phyloP scores from a whole-genome alignment of 2,888 invertebrate genomes.

The Bellardia bayeri region DNA sequence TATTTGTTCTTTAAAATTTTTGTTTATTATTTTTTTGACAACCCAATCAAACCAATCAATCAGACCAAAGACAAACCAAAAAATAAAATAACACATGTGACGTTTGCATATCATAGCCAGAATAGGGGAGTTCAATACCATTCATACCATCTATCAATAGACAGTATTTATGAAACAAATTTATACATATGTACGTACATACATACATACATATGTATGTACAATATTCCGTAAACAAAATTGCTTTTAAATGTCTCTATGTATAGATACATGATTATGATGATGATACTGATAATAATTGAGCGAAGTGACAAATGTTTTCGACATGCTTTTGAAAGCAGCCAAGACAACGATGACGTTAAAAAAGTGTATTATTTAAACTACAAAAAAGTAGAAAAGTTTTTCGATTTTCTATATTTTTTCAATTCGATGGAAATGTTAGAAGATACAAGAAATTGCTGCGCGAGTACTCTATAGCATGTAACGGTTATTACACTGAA shows the following conservation, averaged over 20 bases:
- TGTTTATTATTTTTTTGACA: background rate
- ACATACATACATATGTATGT: background rate
- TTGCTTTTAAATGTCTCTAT: background rate
- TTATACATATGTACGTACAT: background rate
- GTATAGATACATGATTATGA: slow-evolving; percentile 8
- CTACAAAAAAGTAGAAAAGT: background rate
- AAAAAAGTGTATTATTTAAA: background rate
- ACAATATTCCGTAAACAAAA: background rate
- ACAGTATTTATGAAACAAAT: background rate
- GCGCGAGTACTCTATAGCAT: background rate
- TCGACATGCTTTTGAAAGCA: slow-evolving; percentile 33
- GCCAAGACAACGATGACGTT: slow-evolving; percentile 6
- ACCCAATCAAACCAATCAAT: slow-evolving; percentile 49
- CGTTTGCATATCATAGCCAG: slow-evolving; percentile 10
- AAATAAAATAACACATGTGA: background rate
- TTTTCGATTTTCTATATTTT: background rate
- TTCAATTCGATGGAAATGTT: background rate
- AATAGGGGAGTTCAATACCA: background rate
- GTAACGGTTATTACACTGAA: background rate
- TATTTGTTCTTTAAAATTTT: slow-evolving; percentile 9
- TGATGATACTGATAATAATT: slow-evolving; percentile 27
- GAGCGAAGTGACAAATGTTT: slow-evolving; percentile 50
- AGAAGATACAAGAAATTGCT: background rate
- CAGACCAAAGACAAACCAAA: slow-evolving; percentile 30
- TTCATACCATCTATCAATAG: slow-evolving; percentile 25